Percentiles rank a stretch among this genome's conserved stretches.
These are phyloP conservation scores for Chydorus sphaericus DNA, from an alignment of 2,888 invertebrate genomes.

Conservation along the genomic window DNA sequence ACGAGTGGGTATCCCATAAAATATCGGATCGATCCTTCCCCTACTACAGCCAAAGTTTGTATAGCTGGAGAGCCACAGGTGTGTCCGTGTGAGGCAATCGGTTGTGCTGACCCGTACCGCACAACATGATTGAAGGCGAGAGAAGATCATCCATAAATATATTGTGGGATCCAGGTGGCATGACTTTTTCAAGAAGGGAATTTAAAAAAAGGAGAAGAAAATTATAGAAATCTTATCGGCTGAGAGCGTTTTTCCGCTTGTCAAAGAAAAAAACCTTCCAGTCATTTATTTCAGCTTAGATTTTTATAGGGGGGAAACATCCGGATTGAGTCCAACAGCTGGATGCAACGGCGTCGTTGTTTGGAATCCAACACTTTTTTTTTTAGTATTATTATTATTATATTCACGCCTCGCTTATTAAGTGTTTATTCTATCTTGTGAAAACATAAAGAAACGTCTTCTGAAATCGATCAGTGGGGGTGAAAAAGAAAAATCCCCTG, in stretches of 20 bases:
- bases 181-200: too few species aligned
- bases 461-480: background rate
- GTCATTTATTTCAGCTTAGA: conserved; percentile 3
- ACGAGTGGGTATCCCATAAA: background rate
- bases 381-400: background rate
- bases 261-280: conserved; percentile 11
- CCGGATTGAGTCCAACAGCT: too few species aligned
- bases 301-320: background rate
- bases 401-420: background rate
- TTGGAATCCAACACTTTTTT: too few species aligned
- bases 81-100: background rate
- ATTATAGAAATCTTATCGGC: too few species aligned
- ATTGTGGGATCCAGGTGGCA: too few species aligned
- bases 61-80: background rate
- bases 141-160: too few species aligned
- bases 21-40: background rate
- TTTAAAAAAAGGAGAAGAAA: too few species aligned
- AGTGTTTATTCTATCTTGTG: background rate
- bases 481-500: background rate
- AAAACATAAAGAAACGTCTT: background rate
- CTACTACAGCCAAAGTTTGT: conserved; percentile 1
- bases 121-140: too few species aligned
- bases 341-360: too few species aligned
- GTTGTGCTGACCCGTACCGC: too few species aligned
- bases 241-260: conserved; percentile 12